These are phyloP conservation scores for Lydus trimaculatus DNA, from an alignment of 2,888 invertebrate genomes.

Conservation along the genomic window DNA sequence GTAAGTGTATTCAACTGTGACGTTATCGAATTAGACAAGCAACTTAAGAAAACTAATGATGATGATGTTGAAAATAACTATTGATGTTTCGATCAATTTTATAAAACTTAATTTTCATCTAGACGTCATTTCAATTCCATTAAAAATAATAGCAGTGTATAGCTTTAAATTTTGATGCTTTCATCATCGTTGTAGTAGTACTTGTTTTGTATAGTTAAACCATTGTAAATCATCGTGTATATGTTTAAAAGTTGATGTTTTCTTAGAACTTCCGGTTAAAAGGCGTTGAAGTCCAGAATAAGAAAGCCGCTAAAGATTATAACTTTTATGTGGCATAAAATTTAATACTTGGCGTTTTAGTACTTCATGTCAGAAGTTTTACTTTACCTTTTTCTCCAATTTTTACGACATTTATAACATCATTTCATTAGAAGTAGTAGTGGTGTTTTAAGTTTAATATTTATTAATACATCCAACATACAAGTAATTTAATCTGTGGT, in stretches of 20 bases:
- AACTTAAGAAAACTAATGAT: slow-evolving; percentile 16
- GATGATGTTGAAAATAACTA: background rate
- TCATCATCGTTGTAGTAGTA: background rate
- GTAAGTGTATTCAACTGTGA: slow-evolving; percentile 25
- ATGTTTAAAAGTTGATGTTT: background rate
- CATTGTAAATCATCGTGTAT: background rate
- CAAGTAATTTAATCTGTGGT: background rate
- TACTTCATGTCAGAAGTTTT: slow-evolving; percentile 19
- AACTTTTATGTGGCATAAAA: slow-evolving; percentile 22
- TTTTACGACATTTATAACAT: slow-evolving; percentile 3
- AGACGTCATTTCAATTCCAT: background rate
- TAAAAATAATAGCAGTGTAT: background rate
- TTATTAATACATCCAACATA: background rate
- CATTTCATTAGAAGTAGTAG: background rate
- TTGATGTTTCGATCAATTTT: background rate
- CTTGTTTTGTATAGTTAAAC: no score
- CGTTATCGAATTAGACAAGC: slow-evolving; percentile 24
- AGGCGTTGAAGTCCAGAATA: slow-evolving; percentile 11
- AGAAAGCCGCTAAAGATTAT: slow-evolving; percentile 17
- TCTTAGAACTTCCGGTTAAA: slow-evolving; percentile 6
- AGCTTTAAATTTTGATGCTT: background rate
- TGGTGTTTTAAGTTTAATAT: background rate
- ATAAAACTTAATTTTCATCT: background rate
- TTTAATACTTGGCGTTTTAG: slow-evolving; percentile 21
- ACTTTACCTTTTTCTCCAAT: slow-evolving; percentile 18